phyloP scores from a whole-genome alignment of 2,888 invertebrate species.

The Mechanitis mazaeus region DNA sequence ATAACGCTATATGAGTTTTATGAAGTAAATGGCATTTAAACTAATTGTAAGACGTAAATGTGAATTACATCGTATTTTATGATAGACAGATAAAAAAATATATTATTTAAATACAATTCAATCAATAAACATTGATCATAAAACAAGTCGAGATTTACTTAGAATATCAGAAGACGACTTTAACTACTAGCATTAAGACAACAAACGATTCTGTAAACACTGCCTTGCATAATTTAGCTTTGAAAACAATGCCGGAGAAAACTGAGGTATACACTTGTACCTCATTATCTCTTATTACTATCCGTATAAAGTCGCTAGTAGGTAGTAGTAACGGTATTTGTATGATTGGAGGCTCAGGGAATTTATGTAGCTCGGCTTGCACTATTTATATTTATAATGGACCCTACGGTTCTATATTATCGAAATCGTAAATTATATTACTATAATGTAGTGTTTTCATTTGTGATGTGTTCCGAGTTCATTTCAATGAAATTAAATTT shows the following conservation, averaged over 20 bases:
- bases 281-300: constrained; percentile 13
- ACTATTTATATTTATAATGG: constrained; percentile 69
- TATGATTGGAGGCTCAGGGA: constrained; percentile 45
- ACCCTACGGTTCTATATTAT: constrained; percentile 66
- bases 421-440: constrained; percentile 40
- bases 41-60: no score
- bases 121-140: no score
- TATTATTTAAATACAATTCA: no score
- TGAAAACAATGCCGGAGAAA: constrained; percentile 58
- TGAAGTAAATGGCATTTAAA: no score
- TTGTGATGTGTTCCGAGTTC: no score
- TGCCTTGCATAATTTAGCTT: constrained; percentile 64
- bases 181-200: constrained; percentile 61
- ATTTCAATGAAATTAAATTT: no score
- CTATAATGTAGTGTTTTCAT: not conserved
- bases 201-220: constrained; percentile 65
- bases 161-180: constrained; percentile 51
- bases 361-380: constrained; percentile 56
- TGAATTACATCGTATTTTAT: no score
- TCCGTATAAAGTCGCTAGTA: constrained; percentile 28
- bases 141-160: constrained; percentile 8
- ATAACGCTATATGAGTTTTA: no score
- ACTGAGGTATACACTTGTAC: constrained; percentile 35
- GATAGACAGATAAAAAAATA: no score
- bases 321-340: not conserved